These are phyloP conservation scores for Leuciscus idus DNA, from an alignment of 2,113 vertebrate genomes.

Conservation along the genomic window DNA sequence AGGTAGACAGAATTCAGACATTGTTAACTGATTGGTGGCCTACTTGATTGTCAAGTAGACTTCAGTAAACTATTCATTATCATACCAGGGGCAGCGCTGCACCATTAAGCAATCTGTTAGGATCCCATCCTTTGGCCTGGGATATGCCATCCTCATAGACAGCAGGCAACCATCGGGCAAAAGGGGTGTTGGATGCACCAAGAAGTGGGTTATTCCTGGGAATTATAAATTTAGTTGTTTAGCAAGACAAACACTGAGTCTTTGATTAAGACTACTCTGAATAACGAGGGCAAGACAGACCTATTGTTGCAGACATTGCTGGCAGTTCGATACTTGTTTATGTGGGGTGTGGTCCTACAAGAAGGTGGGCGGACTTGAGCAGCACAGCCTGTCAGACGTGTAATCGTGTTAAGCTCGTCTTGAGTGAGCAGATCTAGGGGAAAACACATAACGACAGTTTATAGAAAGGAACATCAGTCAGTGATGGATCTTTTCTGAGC, in stretches of 20 bases:
- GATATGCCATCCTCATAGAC: constrained; percentile 74
- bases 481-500: background rate
- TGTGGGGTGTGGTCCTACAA: constrained; percentile 59
- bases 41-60: background rate
- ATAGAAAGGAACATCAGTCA: background rate
- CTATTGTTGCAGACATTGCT: constrained; percentile 87
- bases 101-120: constrained; percentile 63
- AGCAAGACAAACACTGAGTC: background rate
- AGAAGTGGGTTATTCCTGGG: constrained; percentile 68
- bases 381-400: constrained; percentile 77
- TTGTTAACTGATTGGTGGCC: background rate
- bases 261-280: background rate
- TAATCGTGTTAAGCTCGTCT: constrained; percentile 73
- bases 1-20: background rate
- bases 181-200: constrained; percentile 75
- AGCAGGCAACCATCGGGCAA: constrained; percentile 70
- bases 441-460: background rate
- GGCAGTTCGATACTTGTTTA: constrained; percentile 74
- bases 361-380: constrained; percentile 65
- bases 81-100: constrained; percentile 76
- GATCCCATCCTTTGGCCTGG: constrained; percentile 67
- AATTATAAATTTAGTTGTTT: background rate
- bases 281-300: constrained; percentile 63
- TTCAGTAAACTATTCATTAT: background rate
- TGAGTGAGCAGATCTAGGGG: constrained; percentile 78